phyloP scores from a whole-genome alignment of 2,888 invertebrate genomes.

The Elegia similella region DNA sequence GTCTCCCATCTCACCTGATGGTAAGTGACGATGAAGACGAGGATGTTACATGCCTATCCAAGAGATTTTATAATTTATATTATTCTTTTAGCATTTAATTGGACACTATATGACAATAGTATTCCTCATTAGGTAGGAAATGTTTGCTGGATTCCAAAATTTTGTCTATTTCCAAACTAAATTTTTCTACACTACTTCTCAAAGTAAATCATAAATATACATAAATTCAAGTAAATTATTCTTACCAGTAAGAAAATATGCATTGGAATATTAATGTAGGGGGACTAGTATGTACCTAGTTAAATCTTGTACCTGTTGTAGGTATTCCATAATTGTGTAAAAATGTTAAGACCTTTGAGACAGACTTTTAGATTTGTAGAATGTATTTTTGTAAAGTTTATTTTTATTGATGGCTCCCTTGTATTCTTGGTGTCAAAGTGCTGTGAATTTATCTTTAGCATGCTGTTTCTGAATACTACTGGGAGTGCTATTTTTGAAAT shows the following conservation, averaged over 20 bases:
- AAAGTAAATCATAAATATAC: background rate
- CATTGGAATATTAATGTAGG: background rate
- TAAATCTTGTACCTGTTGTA: constrained; percentile 1
- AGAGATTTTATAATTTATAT: too few species aligned
- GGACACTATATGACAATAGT: too few species aligned
- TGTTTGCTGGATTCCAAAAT: too few species aligned
- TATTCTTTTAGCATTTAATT: too few species aligned
- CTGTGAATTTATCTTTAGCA: constrained; percentile 27
- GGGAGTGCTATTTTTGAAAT: too few species aligned
- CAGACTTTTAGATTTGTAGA: constrained; percentile 10
- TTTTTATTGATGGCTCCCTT: constrained; percentile 25
- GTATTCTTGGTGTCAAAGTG: constrained; percentile 26
- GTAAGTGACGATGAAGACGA: too few species aligned
- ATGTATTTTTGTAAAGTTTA: constrained; percentile 40
- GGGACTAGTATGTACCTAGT: constrained; percentile 3
- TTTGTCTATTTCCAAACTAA: background rate
- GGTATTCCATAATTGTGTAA: constrained; percentile 5
- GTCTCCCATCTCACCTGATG: too few species aligned
- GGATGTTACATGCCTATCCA: too few species aligned
- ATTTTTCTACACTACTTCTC: background rate
- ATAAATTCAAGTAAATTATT: background rate
- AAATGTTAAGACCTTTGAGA: constrained; percentile 1
- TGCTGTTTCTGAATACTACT: constrained; percentile 32
- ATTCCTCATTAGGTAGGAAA: too few species aligned
- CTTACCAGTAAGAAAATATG: background rate